A percentile compares a stretch with the other conserved stretches of the same genome.
Evolutionary conservation across 2,888 invertebrate genomes (phyloP).

Genomic region (Ectobius pallidus): DNA sequence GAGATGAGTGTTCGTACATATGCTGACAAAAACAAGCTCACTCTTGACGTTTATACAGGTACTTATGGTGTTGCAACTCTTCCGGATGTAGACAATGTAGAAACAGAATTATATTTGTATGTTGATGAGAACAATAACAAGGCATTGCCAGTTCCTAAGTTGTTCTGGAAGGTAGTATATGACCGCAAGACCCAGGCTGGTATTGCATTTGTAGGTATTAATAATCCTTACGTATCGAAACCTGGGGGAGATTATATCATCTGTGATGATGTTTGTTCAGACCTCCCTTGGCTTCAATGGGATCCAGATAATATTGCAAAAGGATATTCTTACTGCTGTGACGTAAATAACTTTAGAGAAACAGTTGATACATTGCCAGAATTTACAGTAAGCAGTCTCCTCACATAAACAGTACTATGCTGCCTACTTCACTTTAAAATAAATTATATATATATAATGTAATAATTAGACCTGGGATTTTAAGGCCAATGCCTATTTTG

Average conservation of each 20-base stretch:
- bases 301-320: conserved; percentile 57
- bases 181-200: conserved; percentile 59
- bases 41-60: conserved; percentile 60
- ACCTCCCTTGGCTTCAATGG: conserved; percentile 64
- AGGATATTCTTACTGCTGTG: conserved; percentile 69
- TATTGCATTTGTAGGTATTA: conserved; percentile 65
- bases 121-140: conserved; percentile 51
- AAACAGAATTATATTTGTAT: conserved; percentile 47
- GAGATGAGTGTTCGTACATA: conserved; percentile 59
- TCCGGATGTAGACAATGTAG: conserved; percentile 50
- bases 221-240: conserved; percentile 61
- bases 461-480: too few relatives aligned
- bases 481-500: too few relatives aligned
- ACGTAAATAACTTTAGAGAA: conserved; percentile 62
- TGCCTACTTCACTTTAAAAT: too few relatives aligned
- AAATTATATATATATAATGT: too few relatives aligned
- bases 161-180: conserved; percentile 66
- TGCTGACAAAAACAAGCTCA: conserved; percentile 49
- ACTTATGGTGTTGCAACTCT: conserved; percentile 64
- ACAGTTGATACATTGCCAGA: conserved; percentile 61
- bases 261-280: conserved; percentile 58
- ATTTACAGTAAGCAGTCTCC: conserved; percentile 57
- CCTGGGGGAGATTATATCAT: conserved; percentile 52
- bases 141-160: conserved; percentile 61
- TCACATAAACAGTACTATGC: conserved; percentile 41